Evolutionary conservation across 2,797 vertebrate genomes (phyloP), one percentile per base, ranked within the genome.

Genomic region (Glyptemys insculpta): DNA sequence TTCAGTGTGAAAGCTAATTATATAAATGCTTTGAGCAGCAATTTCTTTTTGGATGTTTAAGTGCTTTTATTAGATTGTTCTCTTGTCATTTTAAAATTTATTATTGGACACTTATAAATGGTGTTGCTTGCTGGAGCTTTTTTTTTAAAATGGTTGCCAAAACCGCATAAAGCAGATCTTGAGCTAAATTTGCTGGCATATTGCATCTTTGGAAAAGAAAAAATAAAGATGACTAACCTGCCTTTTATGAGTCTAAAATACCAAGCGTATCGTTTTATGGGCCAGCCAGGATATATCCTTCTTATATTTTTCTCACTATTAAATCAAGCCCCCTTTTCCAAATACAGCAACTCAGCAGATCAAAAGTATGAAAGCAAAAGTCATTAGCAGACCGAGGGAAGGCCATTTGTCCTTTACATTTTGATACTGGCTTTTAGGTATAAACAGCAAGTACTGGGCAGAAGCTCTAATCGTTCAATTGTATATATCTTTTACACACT

Each of bases 21-120:
- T 97, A 91, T 98, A 98, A 98, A 97, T 97, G 98, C 98, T 98
- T 98, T 94, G 89, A 96, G 84, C 96, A 98, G 98, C 98, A 97
- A 87, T 98, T 98, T 98, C 97, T 98, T 97, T 96, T 97, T 97
- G 95, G 96, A 98, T 95, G 95, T 97, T 96, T 97, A 98, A 98
- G 96, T 97, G 96, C 96, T 98, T 98, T 98, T 98, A 98, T 98
- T 98, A 98, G 97, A 98, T 98, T 98, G 97, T 98, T 98, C 96
- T 97, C 83, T 95, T 98, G 98, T 97, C 98, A 97, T 97, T 93
- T 97, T 96, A 96, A 97, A 97, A 97, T 98, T 97, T 98, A 97
- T 97, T 97, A 87, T 96, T 95, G 83, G 93, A 92, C 94, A 92
- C 95, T 95, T 97, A 97, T 87, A 98, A 95, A 94, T 95, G 91